phyloP scores from a whole-genome alignment of 2,113 vertebrate genomes.

The Machaerirhynchus nigripectus region DNA sequence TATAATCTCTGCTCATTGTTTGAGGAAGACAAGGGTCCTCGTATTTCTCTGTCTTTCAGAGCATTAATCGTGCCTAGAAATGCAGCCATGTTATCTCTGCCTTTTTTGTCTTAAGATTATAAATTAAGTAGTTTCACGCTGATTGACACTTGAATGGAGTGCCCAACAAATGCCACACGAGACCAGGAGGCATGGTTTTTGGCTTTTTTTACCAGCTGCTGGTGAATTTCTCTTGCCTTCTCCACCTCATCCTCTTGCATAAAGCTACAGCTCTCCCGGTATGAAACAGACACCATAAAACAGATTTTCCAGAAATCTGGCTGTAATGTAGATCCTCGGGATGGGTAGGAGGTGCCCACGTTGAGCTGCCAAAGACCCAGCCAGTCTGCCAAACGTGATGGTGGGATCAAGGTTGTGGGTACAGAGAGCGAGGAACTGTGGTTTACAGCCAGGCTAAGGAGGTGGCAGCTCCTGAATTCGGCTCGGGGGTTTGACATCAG shows the following conservation, averaged over 20 bases:
- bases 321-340: neutral
- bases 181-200: neutral
- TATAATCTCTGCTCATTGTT: neutral
- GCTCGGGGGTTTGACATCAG: neutral
- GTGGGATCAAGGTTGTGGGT: neutral
- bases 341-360: neutral
- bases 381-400: neutral
- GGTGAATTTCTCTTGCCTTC: neutral
- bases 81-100: conserved; percentile 25
- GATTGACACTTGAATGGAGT: neutral
- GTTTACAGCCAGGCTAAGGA: neutral
- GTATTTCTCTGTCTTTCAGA: neutral
- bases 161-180: neutral
- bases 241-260: neutral
- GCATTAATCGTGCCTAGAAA: neutral
- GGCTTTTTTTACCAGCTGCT: neutral
- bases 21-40: neutral
- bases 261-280: neutral
- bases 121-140: neutral
- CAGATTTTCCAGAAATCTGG: neutral
- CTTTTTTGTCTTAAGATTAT: neutral
- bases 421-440: neutral
- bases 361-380: neutral
- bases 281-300: neutral
- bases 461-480: neutral